Evolutionary conservation across 2,888 invertebrate genomes (phyloP).

Genomic region (Actias luna): DNA sequence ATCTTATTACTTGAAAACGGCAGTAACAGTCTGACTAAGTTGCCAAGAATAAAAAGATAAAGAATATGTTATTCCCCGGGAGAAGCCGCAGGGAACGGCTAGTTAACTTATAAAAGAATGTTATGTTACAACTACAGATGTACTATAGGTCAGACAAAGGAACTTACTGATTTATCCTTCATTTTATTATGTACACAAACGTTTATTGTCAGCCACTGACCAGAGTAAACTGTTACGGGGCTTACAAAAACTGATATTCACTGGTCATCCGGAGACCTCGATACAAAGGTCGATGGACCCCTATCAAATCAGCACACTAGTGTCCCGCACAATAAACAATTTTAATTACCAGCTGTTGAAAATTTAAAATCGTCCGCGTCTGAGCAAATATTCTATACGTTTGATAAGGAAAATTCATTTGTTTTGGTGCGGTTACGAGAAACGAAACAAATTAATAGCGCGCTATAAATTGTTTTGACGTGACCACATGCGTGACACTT

Average conservation of each 20-base stretch:
- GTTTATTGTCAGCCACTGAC: neutral
- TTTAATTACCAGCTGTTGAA: neutral
- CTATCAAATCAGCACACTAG: conserved; percentile 1
- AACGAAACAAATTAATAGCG: neutral
- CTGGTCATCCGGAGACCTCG: neutral
- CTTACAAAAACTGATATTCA: neutral
- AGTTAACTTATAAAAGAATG: no score
- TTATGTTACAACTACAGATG: no score
- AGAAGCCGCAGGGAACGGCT: no score
- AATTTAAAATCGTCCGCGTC: neutral
- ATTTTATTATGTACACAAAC: neutral
- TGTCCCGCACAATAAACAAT: neutral
- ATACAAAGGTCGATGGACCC: neutral
- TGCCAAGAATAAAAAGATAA: no score
- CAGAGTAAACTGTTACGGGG: neutral
- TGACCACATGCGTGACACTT: neutral
- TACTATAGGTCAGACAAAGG: neutral
- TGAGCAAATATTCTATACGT: neutral
- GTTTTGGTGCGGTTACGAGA: no score
- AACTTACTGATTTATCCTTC: neutral
- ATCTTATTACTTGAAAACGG: no score
- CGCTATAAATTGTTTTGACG: neutral
- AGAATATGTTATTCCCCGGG: no score
- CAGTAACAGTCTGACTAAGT: no score
- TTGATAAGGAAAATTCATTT: neutral